phyloP scores from a whole-genome alignment of 2,113 vertebrate species.

The Columbina picui region DNA sequence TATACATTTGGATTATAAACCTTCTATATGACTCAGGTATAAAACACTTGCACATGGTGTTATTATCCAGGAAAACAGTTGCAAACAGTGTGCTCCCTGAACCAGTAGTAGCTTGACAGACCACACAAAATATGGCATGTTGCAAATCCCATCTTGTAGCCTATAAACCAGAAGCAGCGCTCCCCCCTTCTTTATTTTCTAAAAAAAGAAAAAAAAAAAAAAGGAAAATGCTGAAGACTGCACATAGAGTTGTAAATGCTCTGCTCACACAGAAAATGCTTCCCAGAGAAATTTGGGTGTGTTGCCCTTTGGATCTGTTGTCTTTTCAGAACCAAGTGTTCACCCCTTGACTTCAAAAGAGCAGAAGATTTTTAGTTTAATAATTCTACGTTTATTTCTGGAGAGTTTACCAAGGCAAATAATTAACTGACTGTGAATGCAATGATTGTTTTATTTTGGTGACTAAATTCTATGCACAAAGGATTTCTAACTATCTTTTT shows the following conservation, averaged over 20 bases:
- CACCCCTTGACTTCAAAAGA: background rate
- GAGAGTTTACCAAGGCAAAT: background rate
- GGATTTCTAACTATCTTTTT: background rate
- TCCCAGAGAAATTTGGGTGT: background rate
- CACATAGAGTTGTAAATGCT: background rate
- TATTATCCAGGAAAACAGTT: constrained; percentile 44
- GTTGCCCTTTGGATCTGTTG: background rate
- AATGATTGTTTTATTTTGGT: background rate
- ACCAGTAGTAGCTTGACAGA: constrained; percentile 47
- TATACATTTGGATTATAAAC: background rate
- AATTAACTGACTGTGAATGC: background rate
- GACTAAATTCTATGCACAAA: background rate
- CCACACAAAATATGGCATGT: constrained; percentile 50
- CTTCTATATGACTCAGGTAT: background rate
- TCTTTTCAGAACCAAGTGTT: background rate
- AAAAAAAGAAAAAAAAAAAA: background rate
- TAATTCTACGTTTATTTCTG: constrained; percentile 9
- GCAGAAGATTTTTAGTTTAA: background rate
- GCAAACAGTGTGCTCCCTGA: constrained; percentile 61
- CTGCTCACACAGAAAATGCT: background rate
- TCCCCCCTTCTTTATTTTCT: background rate
- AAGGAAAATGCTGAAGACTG: background rate
- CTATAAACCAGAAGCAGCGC: constrained; percentile 43
- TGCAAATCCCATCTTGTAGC: constrained; percentile 46
- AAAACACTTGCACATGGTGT: background rate